These are phyloP conservation scores for Peucedramus taeniatus DNA, from an alignment of 2,113 vertebrate genomes.

Conservation along the genomic window DNA sequence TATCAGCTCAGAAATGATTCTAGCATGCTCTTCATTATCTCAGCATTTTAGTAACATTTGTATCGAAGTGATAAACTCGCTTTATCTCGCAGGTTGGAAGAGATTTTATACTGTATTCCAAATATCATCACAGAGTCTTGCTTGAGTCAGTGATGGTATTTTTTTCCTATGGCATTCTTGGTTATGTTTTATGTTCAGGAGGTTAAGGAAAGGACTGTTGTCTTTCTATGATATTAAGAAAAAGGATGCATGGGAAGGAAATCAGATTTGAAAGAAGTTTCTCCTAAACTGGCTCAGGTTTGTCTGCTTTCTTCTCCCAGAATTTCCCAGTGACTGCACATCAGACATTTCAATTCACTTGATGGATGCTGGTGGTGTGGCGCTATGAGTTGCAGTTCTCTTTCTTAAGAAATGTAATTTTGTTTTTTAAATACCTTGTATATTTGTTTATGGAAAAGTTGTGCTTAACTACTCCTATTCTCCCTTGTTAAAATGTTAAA, in stretches of 20 bases:
- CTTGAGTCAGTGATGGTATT: background rate
- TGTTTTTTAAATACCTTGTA: background rate
- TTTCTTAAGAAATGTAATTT: background rate
- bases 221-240: background rate
- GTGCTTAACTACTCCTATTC: background rate
- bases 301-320: background rate
- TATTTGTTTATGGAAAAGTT: background rate
- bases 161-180: background rate
- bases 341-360: background rate
- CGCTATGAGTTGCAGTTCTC: background rate
- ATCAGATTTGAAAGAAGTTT: background rate
- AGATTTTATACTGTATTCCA: background rate
- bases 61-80: background rate
- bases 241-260: background rate
- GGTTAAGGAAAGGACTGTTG: background rate
- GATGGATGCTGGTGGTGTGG: background rate
- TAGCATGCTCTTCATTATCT: background rate
- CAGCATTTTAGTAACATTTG: background rate
- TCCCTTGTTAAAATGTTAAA: background rate
- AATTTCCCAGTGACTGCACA: background rate
- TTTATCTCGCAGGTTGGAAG: background rate
- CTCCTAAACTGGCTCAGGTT: background rate
- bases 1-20: background rate
- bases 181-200: background rate
- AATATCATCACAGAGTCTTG: background rate